Evolutionary conservation across 35 echinoderm and acorn worm genomes (phyloP).

Genomic region (Chiridota heheva): DNA sequence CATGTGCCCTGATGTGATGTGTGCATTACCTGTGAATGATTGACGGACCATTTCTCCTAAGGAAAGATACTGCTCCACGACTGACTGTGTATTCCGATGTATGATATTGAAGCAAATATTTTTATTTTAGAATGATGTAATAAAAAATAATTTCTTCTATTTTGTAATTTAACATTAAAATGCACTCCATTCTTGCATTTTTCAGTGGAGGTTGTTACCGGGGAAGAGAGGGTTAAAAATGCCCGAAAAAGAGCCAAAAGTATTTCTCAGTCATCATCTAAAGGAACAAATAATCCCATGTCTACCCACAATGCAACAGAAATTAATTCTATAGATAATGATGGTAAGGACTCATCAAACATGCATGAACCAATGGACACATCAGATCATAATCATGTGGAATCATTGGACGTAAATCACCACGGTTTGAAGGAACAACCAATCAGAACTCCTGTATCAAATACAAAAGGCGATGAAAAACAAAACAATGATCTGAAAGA

Average conservation of each 20-base stretch:
- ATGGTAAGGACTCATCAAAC: neutral
- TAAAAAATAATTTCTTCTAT: no score
- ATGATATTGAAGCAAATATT: no score
- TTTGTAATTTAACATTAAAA: no score
- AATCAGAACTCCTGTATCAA: neutral
- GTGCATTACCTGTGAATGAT: no score
- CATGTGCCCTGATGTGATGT: no score
- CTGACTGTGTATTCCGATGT: no score
- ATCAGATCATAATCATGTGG: neutral
- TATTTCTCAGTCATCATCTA: constrained; percentile 44
- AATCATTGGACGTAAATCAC: neutral
- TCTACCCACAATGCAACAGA: neutral
- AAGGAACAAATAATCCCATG: constrained; percentile 15
- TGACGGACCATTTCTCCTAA: no score
- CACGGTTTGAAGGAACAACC: neutral
- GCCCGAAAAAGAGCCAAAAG: constrained; percentile 57
- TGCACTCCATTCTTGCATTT: neutral
- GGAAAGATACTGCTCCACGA: no score
- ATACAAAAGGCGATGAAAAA: neutral
- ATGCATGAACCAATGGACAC: neutral
- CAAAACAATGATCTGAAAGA: constrained; percentile 40
- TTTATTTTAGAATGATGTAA: no score
- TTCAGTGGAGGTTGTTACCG: constrained; percentile 64
- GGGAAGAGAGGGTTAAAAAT: constrained; percentile 61
- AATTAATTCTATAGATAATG: neutral